Conservation (phyloP, 1,140 invertebrate species). For the Temnothorax nylanderi region DNA sequence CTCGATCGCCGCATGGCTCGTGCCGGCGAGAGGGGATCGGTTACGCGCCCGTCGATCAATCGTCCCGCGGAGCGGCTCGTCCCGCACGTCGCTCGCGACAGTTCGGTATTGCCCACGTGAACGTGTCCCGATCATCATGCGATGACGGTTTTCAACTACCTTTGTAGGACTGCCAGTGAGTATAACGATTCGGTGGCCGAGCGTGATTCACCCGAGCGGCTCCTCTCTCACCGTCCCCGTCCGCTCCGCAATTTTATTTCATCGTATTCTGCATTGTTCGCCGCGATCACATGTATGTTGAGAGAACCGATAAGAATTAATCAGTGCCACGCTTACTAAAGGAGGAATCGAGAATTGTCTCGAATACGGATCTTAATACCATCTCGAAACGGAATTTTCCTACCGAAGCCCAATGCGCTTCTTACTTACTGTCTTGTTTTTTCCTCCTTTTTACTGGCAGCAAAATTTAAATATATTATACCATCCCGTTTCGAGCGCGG, state of each 20-base stretch:
- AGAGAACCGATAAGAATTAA: background rate
- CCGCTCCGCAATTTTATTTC: background rate
- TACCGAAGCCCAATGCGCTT: no score
- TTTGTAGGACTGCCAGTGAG: conserved; percentile 69
- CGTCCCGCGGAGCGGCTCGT: background rate
- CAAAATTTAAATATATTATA: background rate
- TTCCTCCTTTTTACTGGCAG: no score
- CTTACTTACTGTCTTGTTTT: background rate
- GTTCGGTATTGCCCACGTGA: background rate
- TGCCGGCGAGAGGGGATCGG: conserved; percentile 17
- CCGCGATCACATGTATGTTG: background rate
- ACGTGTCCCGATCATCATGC: conserved; percentile 42
- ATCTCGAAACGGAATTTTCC: background rate
- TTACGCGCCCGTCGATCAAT: background rate
- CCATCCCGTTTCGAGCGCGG: background rate
- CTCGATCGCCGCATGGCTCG: background rate
- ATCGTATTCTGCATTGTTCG: background rate
- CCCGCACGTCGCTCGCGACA: background rate
- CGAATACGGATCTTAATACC: background rate
- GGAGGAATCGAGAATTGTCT: background rate
- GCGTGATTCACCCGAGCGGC: no score
- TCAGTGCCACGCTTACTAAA: background rate
- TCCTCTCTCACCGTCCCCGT: no score
- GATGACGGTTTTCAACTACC: conserved; percentile 67
- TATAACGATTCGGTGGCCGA: conserved; percentile 4